A percentile compares a stretch with the other conserved stretches of the same genome.
These are phyloP conservation scores for Metellina segmentata DNA, from an alignment of 2,888 invertebrate species.

Conservation along the genomic window DNA sequence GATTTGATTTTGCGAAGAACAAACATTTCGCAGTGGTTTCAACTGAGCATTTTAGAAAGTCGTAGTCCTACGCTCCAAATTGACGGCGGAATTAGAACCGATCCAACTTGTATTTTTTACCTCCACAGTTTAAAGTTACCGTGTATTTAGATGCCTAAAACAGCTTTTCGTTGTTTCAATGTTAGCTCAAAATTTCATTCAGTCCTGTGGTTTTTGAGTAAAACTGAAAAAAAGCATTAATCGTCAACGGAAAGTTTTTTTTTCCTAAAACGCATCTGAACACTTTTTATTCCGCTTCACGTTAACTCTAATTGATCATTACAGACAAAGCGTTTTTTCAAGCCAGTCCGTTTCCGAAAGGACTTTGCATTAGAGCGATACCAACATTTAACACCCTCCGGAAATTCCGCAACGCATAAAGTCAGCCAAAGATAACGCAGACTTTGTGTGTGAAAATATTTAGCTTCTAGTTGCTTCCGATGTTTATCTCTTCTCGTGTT, in stretches of 20 bases:
- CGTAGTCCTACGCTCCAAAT: no score
- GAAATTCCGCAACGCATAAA: not conserved
- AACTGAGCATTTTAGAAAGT: no score
- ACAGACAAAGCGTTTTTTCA: slow-evolving; percentile 2
- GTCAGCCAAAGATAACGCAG: not conserved
- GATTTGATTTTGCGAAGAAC: no score
- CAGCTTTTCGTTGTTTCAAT: no score
- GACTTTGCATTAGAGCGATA: not conserved
- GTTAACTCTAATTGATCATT: not conserved
- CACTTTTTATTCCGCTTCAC: not conserved
- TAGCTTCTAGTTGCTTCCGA: not conserved
- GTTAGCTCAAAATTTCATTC: no score
- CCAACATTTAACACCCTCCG: not conserved
- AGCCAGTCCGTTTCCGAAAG: not conserved
- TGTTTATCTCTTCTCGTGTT: not conserved
- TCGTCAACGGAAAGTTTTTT: not conserved
- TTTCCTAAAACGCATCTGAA: not conserved
- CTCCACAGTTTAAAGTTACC: no score
- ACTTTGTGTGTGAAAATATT: not conserved
- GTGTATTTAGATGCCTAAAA: no score
- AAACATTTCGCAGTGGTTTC: no score
- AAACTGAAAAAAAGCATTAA: no score
- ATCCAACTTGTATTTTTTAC: no score
- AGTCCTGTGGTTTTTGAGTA: no score
- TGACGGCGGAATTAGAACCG: no score